phyloP scores from a whole-genome alignment of 2,888 invertebrate genomes.

The Stenoptilia bipunctidactyla region DNA sequence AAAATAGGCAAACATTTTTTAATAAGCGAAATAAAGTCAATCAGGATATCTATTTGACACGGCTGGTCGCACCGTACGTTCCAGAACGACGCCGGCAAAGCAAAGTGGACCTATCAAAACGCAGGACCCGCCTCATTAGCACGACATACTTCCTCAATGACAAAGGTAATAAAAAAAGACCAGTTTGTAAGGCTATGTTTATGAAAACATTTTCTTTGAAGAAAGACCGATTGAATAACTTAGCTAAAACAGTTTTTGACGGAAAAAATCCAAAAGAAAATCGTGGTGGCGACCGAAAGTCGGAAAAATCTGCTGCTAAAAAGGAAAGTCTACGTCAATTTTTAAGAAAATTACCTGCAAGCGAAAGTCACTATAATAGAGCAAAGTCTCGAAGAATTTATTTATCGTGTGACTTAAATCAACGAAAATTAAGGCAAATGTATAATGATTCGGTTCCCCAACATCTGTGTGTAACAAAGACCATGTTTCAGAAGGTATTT shows the following conservation, averaged over 20 bases:
- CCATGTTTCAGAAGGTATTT: too few relatives aligned
- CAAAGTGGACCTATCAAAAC: background rate
- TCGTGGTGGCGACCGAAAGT: conserved; percentile 1
- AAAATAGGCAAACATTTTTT: background rate
- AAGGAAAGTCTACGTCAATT: too few relatives aligned
- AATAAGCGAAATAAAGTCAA: background rate
- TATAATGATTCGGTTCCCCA: conserved; percentile 18
- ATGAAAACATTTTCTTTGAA: background rate
- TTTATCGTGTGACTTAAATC: too few relatives aligned
- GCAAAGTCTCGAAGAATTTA: conserved; percentile 21
- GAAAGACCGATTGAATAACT: background rate
- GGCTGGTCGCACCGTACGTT: background rate
- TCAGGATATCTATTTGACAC: background rate
- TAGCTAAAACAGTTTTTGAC: background rate
- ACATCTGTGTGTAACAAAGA: conserved; percentile 12
- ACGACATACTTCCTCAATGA: background rate
- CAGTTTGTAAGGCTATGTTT: background rate
- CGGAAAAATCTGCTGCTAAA: conserved; percentile 14
- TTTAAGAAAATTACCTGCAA: conserved; percentile 17
- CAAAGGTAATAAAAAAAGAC: background rate
- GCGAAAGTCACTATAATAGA: conserved; percentile 22
- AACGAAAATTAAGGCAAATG: too few relatives aligned
- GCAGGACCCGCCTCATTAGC: background rate
- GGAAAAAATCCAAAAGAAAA: background rate
- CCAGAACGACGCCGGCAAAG: background rate